These are phyloP conservation scores for Aurelia coerulea DNA, from an alignment of 30 jellyfish, hydroid and myxozoan genomes.

Conservation along the genomic window DNA sequence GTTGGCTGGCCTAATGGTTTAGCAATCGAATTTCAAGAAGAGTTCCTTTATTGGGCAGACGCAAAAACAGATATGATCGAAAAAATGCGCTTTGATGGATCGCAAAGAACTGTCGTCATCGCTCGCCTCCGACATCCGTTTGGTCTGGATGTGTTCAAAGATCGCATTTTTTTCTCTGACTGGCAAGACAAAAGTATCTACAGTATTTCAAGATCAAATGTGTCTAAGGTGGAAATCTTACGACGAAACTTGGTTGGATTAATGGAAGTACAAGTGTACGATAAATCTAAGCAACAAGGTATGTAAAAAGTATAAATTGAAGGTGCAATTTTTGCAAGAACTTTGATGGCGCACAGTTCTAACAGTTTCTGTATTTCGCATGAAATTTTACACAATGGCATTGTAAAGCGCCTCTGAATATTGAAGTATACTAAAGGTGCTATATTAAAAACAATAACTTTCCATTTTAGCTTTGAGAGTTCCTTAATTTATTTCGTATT, in stretches of 20 bases:
- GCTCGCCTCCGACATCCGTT: slow-evolving; percentile 80
- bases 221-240: slow-evolving; percentile 21
- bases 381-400: not conserved
- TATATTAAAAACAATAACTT: no score
- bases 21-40: slow-evolving; percentile 68
- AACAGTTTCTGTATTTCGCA: no score
- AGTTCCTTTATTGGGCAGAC: slow-evolving; percentile 90
- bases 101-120: slow-evolving; percentile 59
- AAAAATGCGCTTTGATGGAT: slow-evolving; percentile 83
- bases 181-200: slow-evolving; percentile 77
- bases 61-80: slow-evolving; percentile 90
- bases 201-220: slow-evolving; percentile 68
- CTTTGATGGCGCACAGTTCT: no score
- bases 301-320: not conserved
- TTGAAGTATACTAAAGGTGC: not conserved
- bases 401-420: not conserved
- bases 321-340: not conserved
- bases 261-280: slow-evolving; percentile 92
- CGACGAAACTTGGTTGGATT: slow-evolving; percentile 86
- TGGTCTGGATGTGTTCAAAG: slow-evolving; percentile 82
- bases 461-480: no score
- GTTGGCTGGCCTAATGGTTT: slow-evolving; percentile 98
- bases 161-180: slow-evolving; percentile 87
- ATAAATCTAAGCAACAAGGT: slow-evolving; percentile 81
- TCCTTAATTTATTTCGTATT: no score